Percentiles rank a stretch among this genome's conserved stretches.
These are phyloP conservation scores for Sarotherodon lohbergeri DNA, from an alignment of 2,113 vertebrate genomes.

Conservation along the genomic window DNA sequence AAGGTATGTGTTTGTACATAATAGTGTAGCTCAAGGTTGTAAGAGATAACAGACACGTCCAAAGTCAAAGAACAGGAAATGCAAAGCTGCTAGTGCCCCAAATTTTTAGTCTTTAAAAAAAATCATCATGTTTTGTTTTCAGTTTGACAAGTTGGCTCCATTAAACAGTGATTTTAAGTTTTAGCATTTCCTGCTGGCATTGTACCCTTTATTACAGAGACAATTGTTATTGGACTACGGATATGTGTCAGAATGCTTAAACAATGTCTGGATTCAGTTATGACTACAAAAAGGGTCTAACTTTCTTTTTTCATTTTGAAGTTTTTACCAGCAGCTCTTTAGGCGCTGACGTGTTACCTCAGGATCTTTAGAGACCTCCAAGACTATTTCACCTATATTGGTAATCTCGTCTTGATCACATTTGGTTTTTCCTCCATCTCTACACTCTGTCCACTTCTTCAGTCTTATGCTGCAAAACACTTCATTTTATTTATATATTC, in stretches of 20 bases:
- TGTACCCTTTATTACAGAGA: not conserved
- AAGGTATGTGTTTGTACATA: not conserved
- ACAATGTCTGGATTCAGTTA: rapidly evolving
- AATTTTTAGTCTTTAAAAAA: not conserved
- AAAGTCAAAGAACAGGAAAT: not conserved
- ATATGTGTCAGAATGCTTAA: not conserved
- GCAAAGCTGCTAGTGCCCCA: rapidly evolving
- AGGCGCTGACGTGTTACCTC: not conserved
- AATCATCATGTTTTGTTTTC: not conserved
- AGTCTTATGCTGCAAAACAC: not conserved
- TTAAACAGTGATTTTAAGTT: not conserved
- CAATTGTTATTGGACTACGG: not conserved
- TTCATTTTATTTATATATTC: not conserved
- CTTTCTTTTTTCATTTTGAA: not conserved
- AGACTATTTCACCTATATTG: not conserved
- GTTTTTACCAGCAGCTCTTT: not conserved
- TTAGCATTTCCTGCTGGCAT: not conserved
- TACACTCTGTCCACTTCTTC: not conserved
- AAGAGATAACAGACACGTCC: not conserved
- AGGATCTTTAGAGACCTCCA: not conserved
- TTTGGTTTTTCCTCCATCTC: not conserved
- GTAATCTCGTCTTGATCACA: not conserved
- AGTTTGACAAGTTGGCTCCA: not conserved
- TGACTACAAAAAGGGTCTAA: not conserved
- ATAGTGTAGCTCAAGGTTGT: not conserved